Conservation (phyloP, 2,797 vertebrate species). For the Hoplostethus atlanticus region DNA sequence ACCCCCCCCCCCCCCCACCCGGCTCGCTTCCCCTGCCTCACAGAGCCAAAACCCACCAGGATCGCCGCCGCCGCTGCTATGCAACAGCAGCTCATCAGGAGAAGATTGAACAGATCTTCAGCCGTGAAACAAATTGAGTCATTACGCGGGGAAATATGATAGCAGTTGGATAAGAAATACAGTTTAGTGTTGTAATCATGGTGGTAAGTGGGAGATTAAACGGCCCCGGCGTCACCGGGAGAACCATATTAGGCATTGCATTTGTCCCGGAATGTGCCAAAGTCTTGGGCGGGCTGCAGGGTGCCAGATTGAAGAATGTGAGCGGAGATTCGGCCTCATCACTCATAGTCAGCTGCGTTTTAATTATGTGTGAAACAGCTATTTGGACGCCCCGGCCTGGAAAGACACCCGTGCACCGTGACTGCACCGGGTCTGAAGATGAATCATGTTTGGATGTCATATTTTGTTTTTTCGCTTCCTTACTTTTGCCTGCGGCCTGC, state of each 20-base stretch:
- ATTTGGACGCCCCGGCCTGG: slow-evolving; percentile 30
- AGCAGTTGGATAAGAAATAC: slow-evolving; percentile 18
- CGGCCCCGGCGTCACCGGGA: not conserved
- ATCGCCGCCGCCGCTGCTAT: slow-evolving; percentile 6
- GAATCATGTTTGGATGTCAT: slow-evolving; percentile 12
- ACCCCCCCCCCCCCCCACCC: slow-evolving; percentile 23
- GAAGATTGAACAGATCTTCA: slow-evolving; percentile 13
- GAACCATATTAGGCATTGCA: slow-evolving; percentile 40
- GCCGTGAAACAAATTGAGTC: slow-evolving; percentile 10
- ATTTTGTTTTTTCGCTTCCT: not conserved
- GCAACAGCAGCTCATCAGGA: slow-evolving; percentile 27
- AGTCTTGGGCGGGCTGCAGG: slow-evolving; percentile 10
- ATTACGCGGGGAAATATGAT: slow-evolving; percentile 4
- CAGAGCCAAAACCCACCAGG: slow-evolving; percentile 43
- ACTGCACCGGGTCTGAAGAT: slow-evolving; percentile 9
- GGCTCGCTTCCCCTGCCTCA: slow-evolving; percentile 41
- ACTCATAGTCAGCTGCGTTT: slow-evolving; percentile 25
- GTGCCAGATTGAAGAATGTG: slow-evolving; percentile 23
- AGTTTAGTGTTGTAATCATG: slow-evolving; percentile 31
- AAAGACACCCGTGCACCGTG: slow-evolving; percentile 19
- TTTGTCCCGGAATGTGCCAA: slow-evolving; percentile 33
- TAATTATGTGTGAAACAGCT: slow-evolving; percentile 48
- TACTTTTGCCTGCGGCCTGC: not conserved
- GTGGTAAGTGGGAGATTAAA: slow-evolving; percentile 28
- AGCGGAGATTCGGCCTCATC: slow-evolving; percentile 8